phyloP scores from a whole-genome alignment of 2,888 invertebrate species.

The Amblyjoppa fuscipennis region DNA sequence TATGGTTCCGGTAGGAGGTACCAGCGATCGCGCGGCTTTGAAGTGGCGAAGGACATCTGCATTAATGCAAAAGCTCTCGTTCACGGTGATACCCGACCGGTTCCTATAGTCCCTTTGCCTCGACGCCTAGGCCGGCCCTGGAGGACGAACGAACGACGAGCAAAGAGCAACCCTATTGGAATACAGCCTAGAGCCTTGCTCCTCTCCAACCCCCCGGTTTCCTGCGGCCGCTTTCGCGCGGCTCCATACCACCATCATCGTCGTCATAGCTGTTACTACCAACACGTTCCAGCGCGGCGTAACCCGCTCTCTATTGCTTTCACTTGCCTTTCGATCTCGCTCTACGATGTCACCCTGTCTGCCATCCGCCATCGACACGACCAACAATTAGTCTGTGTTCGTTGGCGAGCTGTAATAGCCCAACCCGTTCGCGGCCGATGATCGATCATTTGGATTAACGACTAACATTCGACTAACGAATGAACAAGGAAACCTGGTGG shows the following conservation, averaged over 20 bases:
- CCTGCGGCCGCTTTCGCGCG: constrained; percentile 72
- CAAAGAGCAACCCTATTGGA: constrained; percentile 62
- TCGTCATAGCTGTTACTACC: constrained; percentile 46
- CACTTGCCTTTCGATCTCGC: constrained; percentile 63
- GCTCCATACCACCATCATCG: constrained; percentile 51
- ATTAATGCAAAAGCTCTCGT: constrained; percentile 75
- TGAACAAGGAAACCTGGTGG: background rate
- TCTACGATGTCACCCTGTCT: constrained; percentile 72
- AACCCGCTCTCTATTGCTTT: constrained; percentile 41
- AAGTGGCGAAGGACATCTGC: constrained; percentile 79
- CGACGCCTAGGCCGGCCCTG: constrained; percentile 58
- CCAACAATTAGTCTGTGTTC: constrained; percentile 76
- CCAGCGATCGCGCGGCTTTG: constrained; percentile 75
- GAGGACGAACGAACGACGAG: constrained; percentile 60
- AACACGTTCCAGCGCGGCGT: constrained; percentile 30
- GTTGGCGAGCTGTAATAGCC: constrained; percentile 29
- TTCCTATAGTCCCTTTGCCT: constrained; percentile 44
- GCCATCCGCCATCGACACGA: constrained; percentile 73
- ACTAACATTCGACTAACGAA: background rate
- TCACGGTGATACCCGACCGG: constrained; percentile 39
- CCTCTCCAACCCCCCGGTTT: constrained; percentile 60
- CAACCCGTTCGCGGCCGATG: constrained; percentile 36
- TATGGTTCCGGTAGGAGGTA: constrained; percentile 76
- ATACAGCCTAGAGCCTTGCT: constrained; percentile 52
- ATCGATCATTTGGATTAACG: constrained; percentile 36